A percentile compares a stretch with the other conserved stretches of the same genome.
Conservation (phyloP, 2,113 vertebrate genomes). For the Mohoua ochrocephala region DNA sequence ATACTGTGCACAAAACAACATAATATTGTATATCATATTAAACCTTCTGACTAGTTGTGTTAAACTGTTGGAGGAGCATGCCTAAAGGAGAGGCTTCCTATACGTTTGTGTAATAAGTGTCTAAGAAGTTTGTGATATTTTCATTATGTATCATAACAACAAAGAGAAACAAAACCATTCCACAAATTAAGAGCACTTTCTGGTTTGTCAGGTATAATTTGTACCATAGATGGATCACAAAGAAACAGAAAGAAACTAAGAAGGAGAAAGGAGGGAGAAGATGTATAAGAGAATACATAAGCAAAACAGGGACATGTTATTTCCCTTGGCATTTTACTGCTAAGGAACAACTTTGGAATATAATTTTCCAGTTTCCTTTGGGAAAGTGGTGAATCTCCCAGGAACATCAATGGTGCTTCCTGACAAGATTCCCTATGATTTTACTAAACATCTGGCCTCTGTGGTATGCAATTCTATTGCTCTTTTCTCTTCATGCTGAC, state of each 20-base stretch:
- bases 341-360: not conserved
- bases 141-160: not conserved
- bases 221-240: not conserved
- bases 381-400: not conserved
- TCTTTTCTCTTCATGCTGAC: conserved; percentile 39
- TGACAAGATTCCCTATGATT: conserved; percentile 14
- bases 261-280: not conserved
- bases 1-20: not conserved
- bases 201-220: not conserved
- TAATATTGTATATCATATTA: not conserved
- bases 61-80: not conserved
- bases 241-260: not conserved
- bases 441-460: conserved; percentile 20
- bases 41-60: not conserved
- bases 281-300: not conserved
- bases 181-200: not conserved
- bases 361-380: not conserved
- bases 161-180: not conserved
- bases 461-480: conserved; percentile 15
- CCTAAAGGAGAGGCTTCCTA: not conserved
- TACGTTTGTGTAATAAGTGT: not conserved
- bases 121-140: not conserved
- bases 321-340: not conserved
- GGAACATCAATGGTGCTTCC: not conserved
- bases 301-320: not conserved